Conservation (phyloP, 1,140 invertebrate species). For the Drosophila murphyi region DNA sequence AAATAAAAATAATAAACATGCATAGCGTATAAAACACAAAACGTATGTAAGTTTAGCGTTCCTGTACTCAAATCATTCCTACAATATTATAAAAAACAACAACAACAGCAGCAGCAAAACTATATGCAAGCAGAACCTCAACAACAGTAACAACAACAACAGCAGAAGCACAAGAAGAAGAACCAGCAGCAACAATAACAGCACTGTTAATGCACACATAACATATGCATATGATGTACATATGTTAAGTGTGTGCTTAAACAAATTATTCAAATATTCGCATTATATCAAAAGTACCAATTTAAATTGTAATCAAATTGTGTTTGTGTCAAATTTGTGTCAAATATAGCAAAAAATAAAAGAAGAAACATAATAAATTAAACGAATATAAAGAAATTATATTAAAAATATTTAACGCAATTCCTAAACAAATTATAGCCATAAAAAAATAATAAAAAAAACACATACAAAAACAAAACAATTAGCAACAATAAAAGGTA, state of each 20-base stretch:
- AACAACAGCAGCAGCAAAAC: conserved; percentile 33
- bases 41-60: conserved; percentile 66
- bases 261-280: conserved; percentile 47
- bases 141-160: conserved; percentile 36
- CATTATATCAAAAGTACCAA: conserved; percentile 35
- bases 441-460: conserved; percentile 21
- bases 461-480: conserved; percentile 23
- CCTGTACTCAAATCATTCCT: conserved; percentile 81
- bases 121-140: conserved; percentile 23
- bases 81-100: conserved; percentile 45
- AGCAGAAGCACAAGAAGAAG: conserved; percentile 32
- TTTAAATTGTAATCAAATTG: conserved; percentile 38
- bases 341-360: conserved; percentile 37
- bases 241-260: conserved; percentile 58
- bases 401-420: conserved; percentile 65
- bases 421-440: conserved; percentile 72
- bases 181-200: conserved; percentile 41
- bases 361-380: conserved; percentile 40
- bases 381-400: conserved; percentile 37
- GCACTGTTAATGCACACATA: conserved; percentile 52
- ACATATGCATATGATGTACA: conserved; percentile 2
- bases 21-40: conserved; percentile 22
- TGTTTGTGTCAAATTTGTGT: conserved; percentile 28
- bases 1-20: conserved; percentile 26
- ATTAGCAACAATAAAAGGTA: conserved; percentile 48